Conservation (phyloP, 2,888 invertebrate genomes). For the Heteropelma amictum region DNA sequence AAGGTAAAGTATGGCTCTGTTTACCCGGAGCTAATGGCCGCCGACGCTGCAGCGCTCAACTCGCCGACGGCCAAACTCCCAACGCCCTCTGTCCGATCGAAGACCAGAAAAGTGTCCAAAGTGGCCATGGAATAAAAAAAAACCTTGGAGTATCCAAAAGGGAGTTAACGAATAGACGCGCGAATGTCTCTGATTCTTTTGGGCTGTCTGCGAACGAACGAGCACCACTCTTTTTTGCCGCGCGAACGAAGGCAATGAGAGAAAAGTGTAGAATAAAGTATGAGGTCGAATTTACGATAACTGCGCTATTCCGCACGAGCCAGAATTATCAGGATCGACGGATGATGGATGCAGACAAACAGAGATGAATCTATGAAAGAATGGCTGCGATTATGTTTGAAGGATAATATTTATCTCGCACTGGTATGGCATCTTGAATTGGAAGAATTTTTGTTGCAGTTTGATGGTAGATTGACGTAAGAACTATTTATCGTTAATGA, state of each 20-base stretch:
- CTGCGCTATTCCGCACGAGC: no score
- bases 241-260: background rate
- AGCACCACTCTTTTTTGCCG: conserved; percentile 14
- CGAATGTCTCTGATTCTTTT: conserved; percentile 19
- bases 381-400: no score
- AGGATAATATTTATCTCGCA: no score
- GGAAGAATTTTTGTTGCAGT: background rate
- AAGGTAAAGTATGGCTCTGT: conserved; percentile 77
- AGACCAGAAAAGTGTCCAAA: conserved; percentile 37
- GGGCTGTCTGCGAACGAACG: background rate
- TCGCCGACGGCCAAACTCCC: conserved; percentile 69
- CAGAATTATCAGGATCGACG: no score
- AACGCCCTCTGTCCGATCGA: conserved; percentile 49
- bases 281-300: no score
- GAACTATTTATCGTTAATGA: no score
- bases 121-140: conserved; percentile 29
- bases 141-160: conserved; percentile 26
- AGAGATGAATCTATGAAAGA: no score
- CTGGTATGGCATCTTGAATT: no score
- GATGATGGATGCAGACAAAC: no score
- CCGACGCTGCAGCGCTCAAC: conserved; percentile 69
- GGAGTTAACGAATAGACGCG: conserved; percentile 36
- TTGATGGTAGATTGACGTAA: no score
- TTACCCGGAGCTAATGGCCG: conserved; percentile 77
- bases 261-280: background rate